phyloP scores from a whole-genome alignment of 2,888 invertebrate species.

The Hypena proboscidalis region DNA sequence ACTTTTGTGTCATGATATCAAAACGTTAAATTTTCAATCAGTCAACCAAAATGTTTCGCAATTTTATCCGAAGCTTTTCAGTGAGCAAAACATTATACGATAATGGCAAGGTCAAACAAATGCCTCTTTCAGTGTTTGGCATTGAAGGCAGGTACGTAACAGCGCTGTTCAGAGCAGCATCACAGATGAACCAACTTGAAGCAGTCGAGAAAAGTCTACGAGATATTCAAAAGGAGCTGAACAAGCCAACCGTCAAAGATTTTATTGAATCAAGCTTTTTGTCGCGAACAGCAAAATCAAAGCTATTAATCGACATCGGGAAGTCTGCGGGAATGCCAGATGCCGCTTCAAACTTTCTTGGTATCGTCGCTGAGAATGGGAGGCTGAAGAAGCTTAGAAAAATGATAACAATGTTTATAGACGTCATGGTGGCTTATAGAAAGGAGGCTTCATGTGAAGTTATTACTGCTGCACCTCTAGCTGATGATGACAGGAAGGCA shows the following conservation, averaged over 20 bases:
- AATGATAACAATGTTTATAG: constrained; percentile 64
- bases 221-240: constrained; percentile 51
- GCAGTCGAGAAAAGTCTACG: constrained; percentile 59
- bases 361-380: constrained; percentile 70
- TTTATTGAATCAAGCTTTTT: constrained; percentile 69
- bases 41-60: constrained; percentile 48
- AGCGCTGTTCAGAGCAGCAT: constrained; percentile 68
- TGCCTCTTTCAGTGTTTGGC: constrained; percentile 68
- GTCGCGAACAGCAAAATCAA: constrained; percentile 57
- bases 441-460: constrained; percentile 73
- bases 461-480: constrained; percentile 69
- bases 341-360: constrained; percentile 63
- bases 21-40: no score
- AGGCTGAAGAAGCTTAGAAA: constrained; percentile 62
- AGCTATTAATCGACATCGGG: constrained; percentile 56
- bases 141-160: constrained; percentile 71
- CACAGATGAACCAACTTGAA: constrained; percentile 61
- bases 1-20: no score
- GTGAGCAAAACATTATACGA: background rate
- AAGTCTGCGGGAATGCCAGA: constrained; percentile 64
- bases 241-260: constrained; percentile 61
- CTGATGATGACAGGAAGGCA: constrained; percentile 45
- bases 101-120: constrained; percentile 28
- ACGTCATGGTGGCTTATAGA: constrained; percentile 72
- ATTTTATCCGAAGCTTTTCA: constrained; percentile 50